Base-by-base conservation (phyloP, 1,140 invertebrate genomes). In the Lepidurus couesii region DNA sequence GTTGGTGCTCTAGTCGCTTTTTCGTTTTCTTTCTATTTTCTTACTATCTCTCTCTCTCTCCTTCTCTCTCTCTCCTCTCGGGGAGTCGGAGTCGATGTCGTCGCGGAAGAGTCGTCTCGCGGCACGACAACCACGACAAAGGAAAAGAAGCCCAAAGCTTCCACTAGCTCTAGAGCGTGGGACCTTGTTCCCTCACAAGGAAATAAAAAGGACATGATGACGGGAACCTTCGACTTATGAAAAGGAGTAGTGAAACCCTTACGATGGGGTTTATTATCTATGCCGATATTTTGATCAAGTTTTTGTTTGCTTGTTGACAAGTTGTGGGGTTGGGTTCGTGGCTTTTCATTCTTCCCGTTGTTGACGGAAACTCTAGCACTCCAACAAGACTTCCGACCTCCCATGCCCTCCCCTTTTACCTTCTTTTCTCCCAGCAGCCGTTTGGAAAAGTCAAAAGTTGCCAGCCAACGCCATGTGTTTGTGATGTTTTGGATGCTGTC, bases 281-380 rank as follows among this genome's bases (percentile, higher is more conserved):
- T 65, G 53, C 53, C 53, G 53, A 65, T 65, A 65, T 65, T 65
- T 65, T 65, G 53, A 65, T 65, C 53, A 16, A 65, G 53, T 65
- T 65, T 65, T 65, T 65, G 53, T 65, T 65, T 65, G 53, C 53
- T 65, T 65, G 53, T 65, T 65, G 53, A 65, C 53, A 13, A 65
- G 16, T 65, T 13, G 53, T 65, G 53, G 53, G 53, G 53, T 7
- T 11, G 21, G 53, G 53, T 16, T 65, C 53, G 53, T 13, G 16
- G 53, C 13, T 21, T 11, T 47, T 11, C 45, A 65, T 65, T 65
- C 53, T 65, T 65, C 21, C 21, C 16, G 16, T 65, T 65, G 53
- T 65, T 65, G 53, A 65, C 53, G 53, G 53, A 65, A 65, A 65
- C 53, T 47, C 45, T 65, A 65, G 16, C 53, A 65, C 13, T 21